phyloP scores from a whole-genome alignment of 2,888 invertebrate species.

The Hypselothyrea guttata region DNA sequence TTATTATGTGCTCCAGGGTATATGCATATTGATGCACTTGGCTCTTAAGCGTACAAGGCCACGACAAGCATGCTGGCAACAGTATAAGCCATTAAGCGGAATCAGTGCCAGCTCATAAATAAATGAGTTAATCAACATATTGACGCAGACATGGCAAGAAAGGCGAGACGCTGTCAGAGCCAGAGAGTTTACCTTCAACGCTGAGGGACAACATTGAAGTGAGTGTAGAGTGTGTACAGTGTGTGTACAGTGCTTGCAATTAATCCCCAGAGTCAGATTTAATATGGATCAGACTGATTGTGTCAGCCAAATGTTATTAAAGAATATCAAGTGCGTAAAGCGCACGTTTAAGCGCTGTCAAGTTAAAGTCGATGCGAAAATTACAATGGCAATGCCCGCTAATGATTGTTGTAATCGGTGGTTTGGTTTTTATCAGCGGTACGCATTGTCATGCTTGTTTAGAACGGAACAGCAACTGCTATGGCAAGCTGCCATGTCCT shows the following conservation, averaged over 20 bases:
- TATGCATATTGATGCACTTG: conserved; percentile 41
- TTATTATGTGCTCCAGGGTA: conserved; percentile 19
- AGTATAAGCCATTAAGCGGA: conserved; percentile 65
- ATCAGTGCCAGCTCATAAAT: conserved; percentile 71
- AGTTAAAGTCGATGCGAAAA: no score
- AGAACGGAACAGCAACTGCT: conserved; percentile 38
- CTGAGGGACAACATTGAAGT: conserved; percentile 38
- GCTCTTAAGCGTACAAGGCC: conserved; percentile 19
- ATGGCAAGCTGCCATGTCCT: conserved; percentile 30
- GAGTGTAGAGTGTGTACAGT: conserved; percentile 6
- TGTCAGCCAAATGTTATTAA: no score
- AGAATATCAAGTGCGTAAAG: conserved; percentile 1
- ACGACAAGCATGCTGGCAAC: conserved; percentile 21
- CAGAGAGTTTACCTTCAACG: conserved; percentile 23
- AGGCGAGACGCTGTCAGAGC: neutral
- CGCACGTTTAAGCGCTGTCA: neutral
- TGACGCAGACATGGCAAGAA: conserved; percentile 47
- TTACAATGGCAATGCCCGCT: conserved; percentile 29
- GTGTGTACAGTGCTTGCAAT: conserved; percentile 29
- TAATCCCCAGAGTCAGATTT: conserved; percentile 29
- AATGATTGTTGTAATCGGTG: conserved; percentile 54
- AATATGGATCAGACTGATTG: neutral
- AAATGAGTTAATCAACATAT: conserved; percentile 75
- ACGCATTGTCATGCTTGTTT: conserved; percentile 56
- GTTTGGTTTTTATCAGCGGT: conserved; percentile 44